A percentile compares a stretch with the other conserved stretches of the same genome.
Evolutionary conservation across 2,797 vertebrate species (phyloP).

Genomic region (Leuciscus waleckii): DNA sequence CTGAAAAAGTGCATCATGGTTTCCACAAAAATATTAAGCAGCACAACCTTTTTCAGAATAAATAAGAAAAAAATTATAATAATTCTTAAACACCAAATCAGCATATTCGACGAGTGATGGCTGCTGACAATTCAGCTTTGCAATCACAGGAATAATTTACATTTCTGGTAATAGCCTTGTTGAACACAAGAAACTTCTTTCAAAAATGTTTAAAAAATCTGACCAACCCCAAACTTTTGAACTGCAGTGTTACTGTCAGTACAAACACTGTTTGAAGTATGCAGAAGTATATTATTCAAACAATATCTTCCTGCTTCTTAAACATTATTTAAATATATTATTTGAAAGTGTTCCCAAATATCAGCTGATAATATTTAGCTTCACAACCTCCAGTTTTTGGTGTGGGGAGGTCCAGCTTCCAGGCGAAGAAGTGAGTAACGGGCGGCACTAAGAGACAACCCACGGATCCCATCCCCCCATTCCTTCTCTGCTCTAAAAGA

Average conservation of each 20-base stretch:
- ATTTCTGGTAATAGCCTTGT: background rate
- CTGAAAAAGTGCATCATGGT: background rate
- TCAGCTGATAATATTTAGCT: background rate
- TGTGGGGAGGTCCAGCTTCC: constrained; percentile 95
- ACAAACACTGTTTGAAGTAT: background rate
- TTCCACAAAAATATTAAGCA: background rate
- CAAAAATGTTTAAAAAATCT: background rate
- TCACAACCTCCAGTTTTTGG: constrained; percentile 96
- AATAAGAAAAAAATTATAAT: too few relatives aligned
- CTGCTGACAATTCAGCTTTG: constrained; percentile 3
- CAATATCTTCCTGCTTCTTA: background rate
- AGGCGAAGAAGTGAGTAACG: constrained; percentile 91
- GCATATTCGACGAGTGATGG: background rate
- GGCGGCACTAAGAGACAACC: constrained; percentile 93
- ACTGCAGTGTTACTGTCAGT: background rate
- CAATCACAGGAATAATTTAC: background rate
- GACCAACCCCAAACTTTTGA: background rate
- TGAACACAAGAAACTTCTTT: background rate
- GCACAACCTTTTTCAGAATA: background rate
- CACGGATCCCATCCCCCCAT: constrained; percentile 97
- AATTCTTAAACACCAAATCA: background rate
- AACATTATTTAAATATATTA: background rate
- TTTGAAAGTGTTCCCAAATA: background rate
- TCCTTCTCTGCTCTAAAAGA: constrained; percentile 93
- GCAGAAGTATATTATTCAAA: background rate